Conservation (phyloP, 2,797 vertebrate species). For the Gallirallus australis region DNA sequence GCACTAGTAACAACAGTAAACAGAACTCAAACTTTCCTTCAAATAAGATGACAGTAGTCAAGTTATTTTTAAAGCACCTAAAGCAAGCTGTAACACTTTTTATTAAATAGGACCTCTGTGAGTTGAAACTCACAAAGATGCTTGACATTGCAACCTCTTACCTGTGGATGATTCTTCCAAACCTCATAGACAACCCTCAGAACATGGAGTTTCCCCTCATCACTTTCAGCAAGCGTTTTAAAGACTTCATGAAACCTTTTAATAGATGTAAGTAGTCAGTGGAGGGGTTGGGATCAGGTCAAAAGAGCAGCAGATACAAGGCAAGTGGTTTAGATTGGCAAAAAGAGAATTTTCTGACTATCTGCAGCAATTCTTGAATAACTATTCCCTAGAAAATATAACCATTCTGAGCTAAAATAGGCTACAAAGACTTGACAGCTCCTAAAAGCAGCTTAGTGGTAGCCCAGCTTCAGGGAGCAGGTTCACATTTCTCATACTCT, state of each 20-base stretch:
- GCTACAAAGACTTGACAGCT: not conserved
- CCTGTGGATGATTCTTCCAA: constrained; percentile 97
- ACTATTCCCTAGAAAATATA: not conserved
- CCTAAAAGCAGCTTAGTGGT: not conserved
- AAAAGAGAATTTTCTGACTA: not conserved
- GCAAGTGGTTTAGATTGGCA: not conserved
- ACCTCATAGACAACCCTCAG: constrained; percentile 93
- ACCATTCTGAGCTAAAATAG: not conserved
- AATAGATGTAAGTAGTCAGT: constrained; percentile 8
- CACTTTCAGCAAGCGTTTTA: constrained; percentile 91
- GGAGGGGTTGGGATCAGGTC: not conserved
- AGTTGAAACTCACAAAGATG: not conserved
- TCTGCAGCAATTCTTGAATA: not conserved
- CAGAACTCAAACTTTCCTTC: not conserved
- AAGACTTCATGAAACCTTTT: constrained; percentile 96
- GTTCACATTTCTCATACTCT: not conserved
- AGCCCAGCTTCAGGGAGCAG: not conserved
- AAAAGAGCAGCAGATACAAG: not conserved
- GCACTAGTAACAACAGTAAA: not conserved
- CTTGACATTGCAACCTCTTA: constrained; percentile 61
- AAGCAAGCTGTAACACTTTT: not conserved
- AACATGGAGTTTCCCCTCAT: constrained; percentile 96
- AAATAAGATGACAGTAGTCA: not conserved
- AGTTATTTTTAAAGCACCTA: not conserved
- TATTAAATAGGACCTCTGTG: not conserved